Base-by-base conservation (phyloP, 2,113 vertebrate species). In the Caranx ignobilis region DNA sequence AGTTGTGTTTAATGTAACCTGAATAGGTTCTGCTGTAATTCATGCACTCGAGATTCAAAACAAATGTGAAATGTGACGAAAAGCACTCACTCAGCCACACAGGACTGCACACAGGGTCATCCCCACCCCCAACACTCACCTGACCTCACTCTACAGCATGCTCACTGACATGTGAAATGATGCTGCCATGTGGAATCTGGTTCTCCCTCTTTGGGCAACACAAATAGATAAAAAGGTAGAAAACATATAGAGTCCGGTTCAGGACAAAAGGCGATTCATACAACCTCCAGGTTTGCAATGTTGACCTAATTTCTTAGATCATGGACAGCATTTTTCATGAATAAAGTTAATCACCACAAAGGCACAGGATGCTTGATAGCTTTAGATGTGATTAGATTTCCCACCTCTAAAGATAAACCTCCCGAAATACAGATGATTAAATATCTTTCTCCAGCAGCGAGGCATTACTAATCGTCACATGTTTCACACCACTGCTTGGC, bases 1-100 rank as follows among this genome's bases (percentile, higher is more conserved):
- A 79, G 60, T 45, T 81, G 39, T 76, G 21, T 64, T 73, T 55
- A 61, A 67, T 74, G n/a, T 21, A 54, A 78, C 75, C 37, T 35
- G 41, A 71, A 56, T 37, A 66, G 5, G 11, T 9, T 18, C 59
- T 32, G 6, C 35, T 73, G 45, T 5, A 18, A 12, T 52, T 64
- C 1, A 0, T 39, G 37, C 41, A 57, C 3, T 66, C 15, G 13
- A 9, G 47, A 62, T 47, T 76, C 16, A 39, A 76, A 73, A n/a
- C 11, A 11, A 87, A 77, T 68, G 34, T 41, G 48, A 67, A 83
- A 79, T 55, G 11, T 21, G 7, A 55, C 3, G 32, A 75, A 75
- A 74, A 78, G n/a, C 34, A 60, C 37, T 47, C 4, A 45, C 13
- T 57, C n/a, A 12, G 48, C 35, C 47, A 39, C 39, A 60, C 45